A percentile compares a stretch with the other conserved stretches of the same genome.
These are phyloP conservation scores for Mythimna impura DNA, from an alignment of 2,888 invertebrate species.

Conservation along the genomic window DNA sequence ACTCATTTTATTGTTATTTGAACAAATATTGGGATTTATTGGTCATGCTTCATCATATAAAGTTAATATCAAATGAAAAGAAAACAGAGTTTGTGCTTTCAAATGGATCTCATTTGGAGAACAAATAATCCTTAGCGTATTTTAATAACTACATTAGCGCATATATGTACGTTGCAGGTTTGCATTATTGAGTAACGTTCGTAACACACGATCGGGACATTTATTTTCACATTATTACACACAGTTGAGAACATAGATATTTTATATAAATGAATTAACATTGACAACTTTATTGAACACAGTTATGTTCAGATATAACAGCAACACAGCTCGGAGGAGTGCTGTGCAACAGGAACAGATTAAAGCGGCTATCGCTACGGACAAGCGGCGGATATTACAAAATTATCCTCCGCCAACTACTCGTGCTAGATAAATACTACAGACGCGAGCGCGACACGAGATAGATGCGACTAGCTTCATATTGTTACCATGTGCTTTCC, in stretches of 20 bases:
- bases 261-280: not conserved
- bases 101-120: not conserved
- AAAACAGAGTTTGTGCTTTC: not conserved
- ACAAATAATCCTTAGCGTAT: not conserved
- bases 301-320: not conserved
- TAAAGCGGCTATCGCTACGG: constrained; percentile 10
- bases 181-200: too few relatives aligned
- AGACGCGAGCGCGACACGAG: constrained; percentile 10
- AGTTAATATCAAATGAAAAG: not conserved
- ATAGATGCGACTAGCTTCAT: constrained; percentile 6
- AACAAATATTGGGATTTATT: constrained; percentile 8
- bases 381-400: constrained; percentile 43
- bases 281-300: too few relatives aligned
- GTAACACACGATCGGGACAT: not conserved
- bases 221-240: not conserved
- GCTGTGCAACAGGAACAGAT: constrained; percentile 32
- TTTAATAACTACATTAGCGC: not conserved
- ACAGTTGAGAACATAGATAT: not conserved
- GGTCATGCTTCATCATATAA: not conserved
- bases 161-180: not conserved
- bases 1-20: constrained; percentile 11
- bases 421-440: constrained; percentile 21
- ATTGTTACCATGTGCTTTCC: too few relatives aligned
- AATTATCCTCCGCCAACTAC: constrained; percentile 27
- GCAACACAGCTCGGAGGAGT: not conserved